These are phyloP conservation scores for Poecilia picta DNA, from an alignment of 2,797 vertebrate species.

Conservation along the genomic window DNA sequence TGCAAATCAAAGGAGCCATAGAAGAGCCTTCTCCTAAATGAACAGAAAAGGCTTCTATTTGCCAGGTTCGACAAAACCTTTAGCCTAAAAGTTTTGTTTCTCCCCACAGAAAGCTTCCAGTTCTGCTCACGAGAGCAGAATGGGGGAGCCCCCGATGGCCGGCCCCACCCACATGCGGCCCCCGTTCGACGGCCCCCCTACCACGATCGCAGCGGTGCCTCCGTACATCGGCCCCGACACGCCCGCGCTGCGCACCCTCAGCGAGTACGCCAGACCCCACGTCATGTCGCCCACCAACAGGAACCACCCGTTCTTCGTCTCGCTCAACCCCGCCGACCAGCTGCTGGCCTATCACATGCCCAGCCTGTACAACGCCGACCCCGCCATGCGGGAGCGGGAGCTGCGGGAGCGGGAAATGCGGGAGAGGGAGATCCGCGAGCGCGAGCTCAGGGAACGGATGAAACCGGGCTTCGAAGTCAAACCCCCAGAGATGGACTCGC, in stretches of 20 bases:
- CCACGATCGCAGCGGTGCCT: constrained; percentile 95
- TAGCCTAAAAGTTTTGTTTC: not conserved
- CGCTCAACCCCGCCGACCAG: constrained; percentile 93
- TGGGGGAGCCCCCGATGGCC: constrained; percentile 87
- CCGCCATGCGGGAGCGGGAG: constrained; percentile 91
- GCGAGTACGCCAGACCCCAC: constrained; percentile 97
- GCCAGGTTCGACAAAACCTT: no score
- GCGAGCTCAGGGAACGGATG: constrained; percentile 95
- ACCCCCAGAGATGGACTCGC: constrained; percentile 93
- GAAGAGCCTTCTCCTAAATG: no score
- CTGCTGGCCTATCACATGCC: constrained; percentile 98
- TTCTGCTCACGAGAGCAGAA: constrained; percentile 91
- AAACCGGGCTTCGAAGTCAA: constrained; percentile 99
- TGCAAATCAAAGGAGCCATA: no score
- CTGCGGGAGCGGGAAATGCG: constrained; percentile 92
- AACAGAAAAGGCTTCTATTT: no score
- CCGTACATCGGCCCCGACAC: constrained; percentile 98
- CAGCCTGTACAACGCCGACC: constrained; percentile 94
- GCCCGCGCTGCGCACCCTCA: constrained; percentile 94
- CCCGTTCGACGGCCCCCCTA: constrained; percentile 91
- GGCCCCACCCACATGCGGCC: constrained; percentile 91
- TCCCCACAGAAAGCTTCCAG: constrained; percentile 91
- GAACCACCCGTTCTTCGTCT: constrained; percentile 98
- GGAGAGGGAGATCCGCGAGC: constrained; percentile 92
- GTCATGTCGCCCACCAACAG: constrained; percentile 99